Base-by-base conservation (phyloP, 2,888 invertebrate genomes). In the Drosophila differens region DNA sequence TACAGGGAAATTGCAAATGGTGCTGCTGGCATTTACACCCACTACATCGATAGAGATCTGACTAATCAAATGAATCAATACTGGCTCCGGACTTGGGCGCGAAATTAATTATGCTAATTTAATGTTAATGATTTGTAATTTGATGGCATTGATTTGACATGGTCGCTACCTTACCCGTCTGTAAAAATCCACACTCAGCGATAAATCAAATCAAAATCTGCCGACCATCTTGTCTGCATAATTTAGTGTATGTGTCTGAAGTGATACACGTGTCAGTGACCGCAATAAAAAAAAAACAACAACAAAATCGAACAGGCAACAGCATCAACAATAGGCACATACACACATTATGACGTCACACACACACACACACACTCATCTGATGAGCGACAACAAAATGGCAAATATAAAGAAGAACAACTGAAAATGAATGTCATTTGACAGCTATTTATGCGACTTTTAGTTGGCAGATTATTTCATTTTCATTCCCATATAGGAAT, bases 41-140 rank as follows among this genome's bases (percentile, higher is more conserved):
- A 19, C 51, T 63, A 63, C 44, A 58, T 37, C 47, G 52, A 55
- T 49, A 53, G 47, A 59, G 55, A 62, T 68, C 32, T 30, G 52
- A 57, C 55, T 61, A 77, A 77, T 72, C 52, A 73, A 81, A 72
- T 76, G 66, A 76, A 81, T 76, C 77, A 81, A 76, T 25, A 53
- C 39, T 33, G 44, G 37, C 25, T 14, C 19, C 30, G 35, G 32
- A 47, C 37, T 41, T 44, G 69, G 70, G 78, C 75, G 81, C 65
- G 61, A 78, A 82, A 81, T 90, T 88, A 90, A 85, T 85, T 85
- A 90, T 85, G 89, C 76, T 83, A 90, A 85, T 90, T 76, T 74
- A 44, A 79, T 90, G 72, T 58, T 66, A 85, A 88, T 79, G 73
- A 68, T 74, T 72, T 59, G 90, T 73, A 82, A 87, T 89, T 87